Evolutionary conservation across 2,888 invertebrate genomes (phyloP), one percentile per base, ranked within the genome.

Genomic region (Hipparchia semele): DNA sequence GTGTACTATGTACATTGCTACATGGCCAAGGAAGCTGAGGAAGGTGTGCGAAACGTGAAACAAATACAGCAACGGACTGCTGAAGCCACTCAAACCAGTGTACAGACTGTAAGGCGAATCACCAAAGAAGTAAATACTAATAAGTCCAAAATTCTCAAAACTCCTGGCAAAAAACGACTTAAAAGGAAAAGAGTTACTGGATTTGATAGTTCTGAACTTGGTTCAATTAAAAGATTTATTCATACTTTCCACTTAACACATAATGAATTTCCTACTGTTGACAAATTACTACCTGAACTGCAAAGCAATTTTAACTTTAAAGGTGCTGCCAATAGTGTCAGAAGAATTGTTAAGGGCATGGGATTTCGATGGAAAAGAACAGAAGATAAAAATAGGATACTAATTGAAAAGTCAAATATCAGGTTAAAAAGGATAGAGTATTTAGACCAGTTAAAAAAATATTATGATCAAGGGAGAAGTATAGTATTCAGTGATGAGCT

Each of bases 331-430:
- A 13, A 13, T 13, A 58, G 58, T 58, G 23, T 58, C 9, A 23
- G 58, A 23, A 58, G 58, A 23, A 23, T 58, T 6, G 58, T 58
- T 7, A 58, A 23, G 58, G 8, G 58, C 23, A 58, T 58, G n/a
- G 58, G 58, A 13, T 58, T 58, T 58, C 58, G 58, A 8, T 58
- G 13, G 23, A 58, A 58, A 58, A 58, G 58, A 58, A 58, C 58
- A 23, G 58, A 58, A 58, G 6, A 58, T 13, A 58, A 23, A 58
- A 58, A 58, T 58, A 58, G 58, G 13, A 58, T 58, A 23, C 58
- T 58, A 7, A 58, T 58, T 58, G 58, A 58, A 58, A 58, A n/a
- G n/a, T 58, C 58, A 8, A 58, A 23, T 58, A 58, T 58, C 6
- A 58, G 58, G 58, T 23, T 58, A 2, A 58, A 58, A 58, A 58